Evolutionary conservation across 2,888 invertebrate species (phyloP), one percentile per base, ranked within the genome.

Genomic region (Podotricha telesiphe): DNA sequence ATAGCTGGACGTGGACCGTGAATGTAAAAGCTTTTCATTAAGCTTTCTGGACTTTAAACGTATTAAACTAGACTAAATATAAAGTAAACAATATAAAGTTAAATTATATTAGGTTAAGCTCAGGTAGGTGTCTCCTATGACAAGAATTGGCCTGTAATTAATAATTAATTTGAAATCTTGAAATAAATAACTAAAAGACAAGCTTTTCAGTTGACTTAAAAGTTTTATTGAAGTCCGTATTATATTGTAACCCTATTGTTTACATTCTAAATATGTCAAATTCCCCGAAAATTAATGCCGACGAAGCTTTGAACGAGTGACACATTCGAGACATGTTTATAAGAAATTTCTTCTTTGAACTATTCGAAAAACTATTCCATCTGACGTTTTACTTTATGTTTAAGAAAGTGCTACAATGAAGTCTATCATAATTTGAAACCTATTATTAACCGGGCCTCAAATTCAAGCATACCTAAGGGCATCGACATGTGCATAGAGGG

Each of bases 271-370:
- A 42, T 58, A 42, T 20, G 15, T 42, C 2, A 59, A 59, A 17
- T 20, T 55, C 55, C 11, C 4, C 34, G 55, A 37, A 55, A 11
- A 55, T 53, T 37, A 55, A 55, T 17, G 17, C 55, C 55, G 34
- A 19, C 55, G 17, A 37, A 17, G 55, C 42, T 59, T 45, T 59
- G 45, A 45, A 3, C 0, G 17, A 53, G 42, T 42, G 64, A 64
- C 53, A 56, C 19, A 22, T 62, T 48, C 15, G 6, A 37, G 62
- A 62, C 50, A 20, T 62, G 50, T 62, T 62, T 62, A 34, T 50
- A 50, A 59, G 19, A 62, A 50, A 50, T n/a, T 15, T 55, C 62
- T 34, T 20, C 62, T 62, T 62, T 62, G 62, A 62, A 50, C 34
- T 62, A 37, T 50, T 48, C 37, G 17, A 50, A 50, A 50, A 62